Evolutionary conservation across 2,797 vertebrate species (phyloP), one percentile per base, ranked within the genome.

Genomic region (Malacoraja senta): DNA sequence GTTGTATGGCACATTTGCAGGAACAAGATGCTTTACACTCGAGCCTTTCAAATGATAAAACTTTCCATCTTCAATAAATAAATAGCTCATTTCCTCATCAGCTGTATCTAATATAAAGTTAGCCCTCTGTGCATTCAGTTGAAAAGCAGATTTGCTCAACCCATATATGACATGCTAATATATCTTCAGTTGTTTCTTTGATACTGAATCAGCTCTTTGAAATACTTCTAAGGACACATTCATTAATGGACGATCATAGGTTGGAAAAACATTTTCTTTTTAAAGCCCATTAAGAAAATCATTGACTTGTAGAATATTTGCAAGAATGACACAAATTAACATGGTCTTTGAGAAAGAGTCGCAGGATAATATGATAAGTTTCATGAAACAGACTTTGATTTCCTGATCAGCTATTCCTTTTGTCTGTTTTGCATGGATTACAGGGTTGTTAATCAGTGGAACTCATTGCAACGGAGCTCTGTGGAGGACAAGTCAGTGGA

Each of bases 251-350:
- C 58, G 12, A 61, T 29, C 29, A 84, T 84, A 29, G 61, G n/a
- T 1, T 84, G 26, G 81, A 84, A 61, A 84, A 84, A 84, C 71
- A 74, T 81, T 81, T 61, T 84, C 10, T 83, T 83, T 83, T 29
- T 61, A 84, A 9, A 58, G 4, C 81, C 26, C 9, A 17, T 26
- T 15, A 12, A 61, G 53, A 61, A 84, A 84, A 24, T 58, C 0
- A 29, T n/a, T 84, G 15, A 29, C n/a, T 84, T 13, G 53, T 84
- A 1, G 12, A 58, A 84, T 24, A 29, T n/a, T 29, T 84, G 26
- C 53, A 84, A 32, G 53, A 84, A 13, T 29, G 29, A 12, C 53
- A 61, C 21, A 26, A 44, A 83, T 26, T 58, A 58, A 83, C 26
- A 29, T 61, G 81, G 24, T 13, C 53, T 84, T 84, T 61, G 9